Evolutionary conservation across 2,888 invertebrate species (phyloP), one percentile per base, ranked within the genome.

Genomic region (Rhyacophila evoluta): DNA sequence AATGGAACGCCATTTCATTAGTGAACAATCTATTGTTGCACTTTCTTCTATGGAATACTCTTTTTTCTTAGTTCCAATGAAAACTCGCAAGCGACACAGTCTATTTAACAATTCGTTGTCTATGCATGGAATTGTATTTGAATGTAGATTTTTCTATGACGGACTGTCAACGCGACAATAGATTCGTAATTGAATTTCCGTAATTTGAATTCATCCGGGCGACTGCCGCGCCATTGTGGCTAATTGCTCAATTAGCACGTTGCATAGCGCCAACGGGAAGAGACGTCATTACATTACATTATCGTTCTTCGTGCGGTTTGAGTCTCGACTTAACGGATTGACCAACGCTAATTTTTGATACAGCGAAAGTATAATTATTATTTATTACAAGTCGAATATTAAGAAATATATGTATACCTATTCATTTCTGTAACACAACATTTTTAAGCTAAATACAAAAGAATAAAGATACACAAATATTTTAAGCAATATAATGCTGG

Each of bases 141-240:
- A 55, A 55, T 25, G 55, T 55, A 55, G 55, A 55, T 55, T 55
- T 55, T 67, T 55, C 55, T 55, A 25, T 55, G 55, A 78, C 10
- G 55, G 25, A 55, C 55, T 55, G 55, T 55, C 55, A 55, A 2
- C 8, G 15, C 2, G 12, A 82, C 82, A 82, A 82, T 82, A 79
- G 79, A 25, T 41, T 19, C 79, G 73, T 82, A 82, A 82, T 82
- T 80, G 79, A 80, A 82, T 82, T 80, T 79, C 79, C 80, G 78
- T 80, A 80, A 80, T 82, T 55, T 77, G 75, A 37, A 75, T 69
- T 74, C 79, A 80, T 80, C 78, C 77, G 75, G 73, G 68, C 81
- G 75, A 55, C 25, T 77, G 75, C 75, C 27, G 75, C 73, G 69
- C 71, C 38, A 74, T 78, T 78, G 73, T 69, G 33, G 33, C 69